Evolutionary conservation across 2,888 invertebrate species (phyloP).

Genomic region (Zygothrica quintamaculata): DNA sequence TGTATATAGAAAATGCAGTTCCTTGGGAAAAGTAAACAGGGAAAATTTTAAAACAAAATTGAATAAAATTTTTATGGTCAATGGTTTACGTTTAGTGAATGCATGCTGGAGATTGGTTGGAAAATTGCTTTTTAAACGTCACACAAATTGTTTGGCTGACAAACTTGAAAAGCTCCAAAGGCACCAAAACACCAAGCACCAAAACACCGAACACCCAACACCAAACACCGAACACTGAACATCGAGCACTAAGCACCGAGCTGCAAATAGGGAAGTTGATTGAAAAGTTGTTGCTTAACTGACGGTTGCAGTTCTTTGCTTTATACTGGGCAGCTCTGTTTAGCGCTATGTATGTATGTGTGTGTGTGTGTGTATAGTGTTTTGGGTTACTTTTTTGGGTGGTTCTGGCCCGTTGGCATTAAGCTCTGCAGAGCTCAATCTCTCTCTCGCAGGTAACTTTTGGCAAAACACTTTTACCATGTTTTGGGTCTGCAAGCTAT

Average conservation of each 20-base stretch:
- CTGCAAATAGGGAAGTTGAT: constrained; percentile 56
- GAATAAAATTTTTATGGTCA: background rate
- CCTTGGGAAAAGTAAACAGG: no score
- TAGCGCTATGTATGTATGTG: constrained; percentile 6
- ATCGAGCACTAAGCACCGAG: constrained; percentile 18
- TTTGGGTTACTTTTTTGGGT: constrained; percentile 12
- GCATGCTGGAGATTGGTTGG: constrained; percentile 19
- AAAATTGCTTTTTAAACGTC: constrained; percentile 40
- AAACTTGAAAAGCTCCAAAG: constrained; percentile 26
- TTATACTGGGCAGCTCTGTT: constrained; percentile 10
- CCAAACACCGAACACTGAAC: constrained; percentile 40
- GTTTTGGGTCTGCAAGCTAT: constrained; percentile 59
- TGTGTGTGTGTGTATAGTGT: constrained; percentile 3
- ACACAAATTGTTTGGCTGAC: constrained; percentile 47
- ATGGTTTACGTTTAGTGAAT: constrained; percentile 1
- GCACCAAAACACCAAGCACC: no score
- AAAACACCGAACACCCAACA: constrained; percentile 16
- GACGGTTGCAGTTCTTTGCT: constrained; percentile 26
- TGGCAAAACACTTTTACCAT: constrained; percentile 65
- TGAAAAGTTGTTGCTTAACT: constrained; percentile 62
- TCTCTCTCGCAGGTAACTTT: constrained; percentile 52
- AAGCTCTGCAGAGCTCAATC: constrained; percentile 19
- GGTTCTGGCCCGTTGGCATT: constrained; percentile 19
- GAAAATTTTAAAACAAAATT: background rate
- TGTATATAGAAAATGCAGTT: no score